These are phyloP conservation scores for Microtus ochrogaster DNA, from an alignment of 2,113 vertebrate species.

Conservation along the genomic window DNA sequence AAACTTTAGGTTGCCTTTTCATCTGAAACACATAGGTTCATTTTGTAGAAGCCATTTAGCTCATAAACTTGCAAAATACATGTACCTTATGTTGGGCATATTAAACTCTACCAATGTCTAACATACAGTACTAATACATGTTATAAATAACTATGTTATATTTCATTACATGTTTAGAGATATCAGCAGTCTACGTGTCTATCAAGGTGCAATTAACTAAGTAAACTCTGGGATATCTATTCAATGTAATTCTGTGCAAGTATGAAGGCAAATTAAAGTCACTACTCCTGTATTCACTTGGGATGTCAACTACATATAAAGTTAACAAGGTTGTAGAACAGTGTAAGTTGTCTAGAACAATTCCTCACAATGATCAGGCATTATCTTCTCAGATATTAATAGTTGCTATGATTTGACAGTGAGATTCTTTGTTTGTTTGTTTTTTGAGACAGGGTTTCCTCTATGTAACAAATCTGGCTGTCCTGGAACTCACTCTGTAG, in stretches of 20 bases:
- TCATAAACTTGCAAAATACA: not conserved
- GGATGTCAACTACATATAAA: not conserved
- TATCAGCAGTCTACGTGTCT: not conserved
- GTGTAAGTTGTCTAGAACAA: not conserved
- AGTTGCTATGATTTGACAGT: not conserved
- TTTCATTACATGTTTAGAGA: not conserved
- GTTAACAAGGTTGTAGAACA: not conserved
- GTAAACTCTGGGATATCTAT: not conserved
- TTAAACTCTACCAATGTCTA: not conserved
- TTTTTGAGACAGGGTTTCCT: too few species aligned
- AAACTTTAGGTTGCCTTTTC: not conserved
- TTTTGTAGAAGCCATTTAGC: not conserved
- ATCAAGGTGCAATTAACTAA: not conserved
- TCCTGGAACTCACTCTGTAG: too few species aligned
- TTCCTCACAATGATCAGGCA: not conserved
- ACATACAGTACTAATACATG: not conserved
- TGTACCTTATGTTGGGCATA: not conserved
- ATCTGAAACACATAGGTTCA: not conserved
- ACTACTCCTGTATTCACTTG: not conserved
- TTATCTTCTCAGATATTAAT: slow-evolving; percentile 20
- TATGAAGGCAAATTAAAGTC: slow-evolving; percentile 13
- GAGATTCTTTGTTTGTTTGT: not conserved
- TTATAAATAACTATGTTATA: not conserved
- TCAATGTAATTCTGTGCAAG: not conserved
- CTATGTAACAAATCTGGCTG: too few species aligned